Percentiles rank a stretch among this genome's conserved stretches.
These are phyloP conservation scores for Pungitius pungitius DNA, from an alignment of 2,113 vertebrate species.

Conservation along the genomic window DNA sequence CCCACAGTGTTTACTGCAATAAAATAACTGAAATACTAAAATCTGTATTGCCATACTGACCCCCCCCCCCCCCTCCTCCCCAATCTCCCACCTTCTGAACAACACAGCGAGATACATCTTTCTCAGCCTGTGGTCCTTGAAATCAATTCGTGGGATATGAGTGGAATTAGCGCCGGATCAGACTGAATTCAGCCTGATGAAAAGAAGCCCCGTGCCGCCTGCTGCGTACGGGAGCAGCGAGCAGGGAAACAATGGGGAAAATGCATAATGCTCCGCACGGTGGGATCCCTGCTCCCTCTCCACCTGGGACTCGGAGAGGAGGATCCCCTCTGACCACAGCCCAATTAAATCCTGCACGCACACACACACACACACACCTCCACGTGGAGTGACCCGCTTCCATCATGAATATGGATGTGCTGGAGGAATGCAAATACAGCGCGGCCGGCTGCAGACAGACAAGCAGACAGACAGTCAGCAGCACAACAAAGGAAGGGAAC, in stretches of 20 bases:
- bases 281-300: constrained; percentile 77
- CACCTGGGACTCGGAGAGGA: constrained; percentile 79
- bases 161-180: constrained; percentile 68
- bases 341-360: constrained; percentile 78
- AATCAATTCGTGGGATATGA: constrained; percentile 68
- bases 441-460: constrained; percentile 47
- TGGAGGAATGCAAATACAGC: constrained; percentile 81
- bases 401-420: constrained; percentile 83
- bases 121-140: constrained; percentile 60
- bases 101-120: constrained; percentile 37
- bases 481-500: constrained; percentile 74
- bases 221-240: constrained; percentile 53
- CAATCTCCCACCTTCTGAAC: constrained; percentile 4
- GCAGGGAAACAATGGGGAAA: constrained; percentile 74
- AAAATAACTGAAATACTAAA: constrained; percentile 12
- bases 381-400: constrained; percentile 78
- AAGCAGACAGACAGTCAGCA: constrained; percentile 60
- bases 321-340: constrained; percentile 79
- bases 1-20: constrained; percentile 3
- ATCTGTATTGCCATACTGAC: constrained; percentile 1
- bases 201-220: constrained; percentile 66
- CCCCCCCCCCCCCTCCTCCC: neutral
- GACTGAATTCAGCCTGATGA: constrained; percentile 69
- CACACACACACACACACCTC: constrained; percentile 44
- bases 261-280: constrained; percentile 76